Conservation (phyloP, 2,888 invertebrate genomes). For the Macrophya alboannulata region DNA sequence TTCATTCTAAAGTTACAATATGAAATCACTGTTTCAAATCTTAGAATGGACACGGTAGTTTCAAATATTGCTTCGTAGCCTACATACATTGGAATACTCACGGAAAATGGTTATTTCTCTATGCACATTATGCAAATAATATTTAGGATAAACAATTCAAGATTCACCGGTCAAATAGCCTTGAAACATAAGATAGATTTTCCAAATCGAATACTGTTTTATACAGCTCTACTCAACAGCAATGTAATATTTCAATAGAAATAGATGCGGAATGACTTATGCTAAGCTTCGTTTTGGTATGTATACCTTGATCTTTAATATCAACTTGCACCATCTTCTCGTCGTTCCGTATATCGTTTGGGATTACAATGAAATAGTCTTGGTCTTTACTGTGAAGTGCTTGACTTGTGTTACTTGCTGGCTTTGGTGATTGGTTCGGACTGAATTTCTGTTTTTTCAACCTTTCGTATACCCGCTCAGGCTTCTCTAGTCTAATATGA, state of each 20-base stretch:
- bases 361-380: background rate
- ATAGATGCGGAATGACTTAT: background rate
- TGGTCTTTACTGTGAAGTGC: background rate
- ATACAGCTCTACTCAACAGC: background rate
- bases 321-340: background rate
- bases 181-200: background rate
- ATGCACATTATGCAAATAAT: background rate
- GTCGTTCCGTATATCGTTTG: background rate
- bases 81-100: slow-evolving; percentile 5
- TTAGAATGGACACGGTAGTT: background rate
- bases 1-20: background rate
- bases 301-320: background rate
- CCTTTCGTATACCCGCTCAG: background rate
- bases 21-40: background rate
- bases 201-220: background rate
- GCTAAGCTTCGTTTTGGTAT: background rate
- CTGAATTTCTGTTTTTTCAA: background rate
- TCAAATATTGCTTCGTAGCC: slow-evolving; percentile 9
- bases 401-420: background rate
- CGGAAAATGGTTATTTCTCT: background rate
- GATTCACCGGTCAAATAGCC: background rate
- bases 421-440: background rate
- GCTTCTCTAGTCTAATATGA: background rate
- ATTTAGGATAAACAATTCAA: background rate
- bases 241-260: background rate